Base-by-base conservation (phyloP, 1,140 invertebrate species). In the Ceratitis capitata region DNA sequence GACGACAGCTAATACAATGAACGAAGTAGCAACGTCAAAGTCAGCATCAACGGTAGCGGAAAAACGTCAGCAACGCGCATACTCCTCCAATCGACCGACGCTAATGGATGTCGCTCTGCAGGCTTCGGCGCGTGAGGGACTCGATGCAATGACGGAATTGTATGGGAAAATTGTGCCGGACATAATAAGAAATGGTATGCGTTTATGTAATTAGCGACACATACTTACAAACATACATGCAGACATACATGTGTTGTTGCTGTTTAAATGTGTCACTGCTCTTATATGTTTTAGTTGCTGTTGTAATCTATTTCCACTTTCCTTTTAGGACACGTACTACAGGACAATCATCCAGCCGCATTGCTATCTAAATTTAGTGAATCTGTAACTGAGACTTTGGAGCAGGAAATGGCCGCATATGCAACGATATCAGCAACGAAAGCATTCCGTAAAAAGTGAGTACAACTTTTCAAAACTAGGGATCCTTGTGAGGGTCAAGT, bases 381-480 rank as follows among this genome's bases (percentile, higher is more conserved):
- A 32, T 89, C 91, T 35, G 86, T 86, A 51, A 82, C 84, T 53
- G 91, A 89, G 45, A 87, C 89, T 16, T 87, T 88, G 26, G 84
- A 86, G 4, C 78, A 87, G 53, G 89, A 91, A 84, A 91, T 90
- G 90, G 89, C 91, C 47, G 91, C 91, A 82, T 92, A 89, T 87
- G 91, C 91, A 23, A 89, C 89, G 23, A 87, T 92, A 35, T 86
- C 87, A 83, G 90, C 91, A 32, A 87, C 91, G 83, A 92, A 92
- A 87, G 90, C 89, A 35, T 90, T 92, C 85, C 88, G 88, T 29
- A 89, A 91, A 87, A 92, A 90, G 91, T 92, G 90, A 92, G 91
- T 89, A 84, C 10, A 83, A 10, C 61, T 86, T 78, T n/a, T n/a
- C n/a, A n/a, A n/a, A n/a, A n/a, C n/a, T n/a, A n/a, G n/a, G n/a